These are phyloP conservation scores for Glossophaga mutica DNA, from an alignment of 2,797 vertebrate genomes.

Conservation along the genomic window DNA sequence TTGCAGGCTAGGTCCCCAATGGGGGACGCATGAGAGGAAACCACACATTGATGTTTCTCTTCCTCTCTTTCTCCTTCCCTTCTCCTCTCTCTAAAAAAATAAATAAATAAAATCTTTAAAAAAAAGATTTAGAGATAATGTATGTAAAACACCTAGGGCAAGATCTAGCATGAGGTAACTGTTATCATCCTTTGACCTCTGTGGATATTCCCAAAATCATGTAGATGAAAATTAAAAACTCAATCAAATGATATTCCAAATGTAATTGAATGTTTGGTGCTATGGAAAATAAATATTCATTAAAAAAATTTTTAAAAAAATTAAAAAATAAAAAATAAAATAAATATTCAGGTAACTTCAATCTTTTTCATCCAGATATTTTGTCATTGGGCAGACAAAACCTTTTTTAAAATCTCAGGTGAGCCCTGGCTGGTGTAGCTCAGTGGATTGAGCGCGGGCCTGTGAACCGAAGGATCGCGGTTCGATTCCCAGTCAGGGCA, in stretches of 20 bases:
- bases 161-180: neutral
- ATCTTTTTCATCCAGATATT: slow-evolving; percentile 49
- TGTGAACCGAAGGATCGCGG: too few relatives aligned
- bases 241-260: slow-evolving; percentile 33
- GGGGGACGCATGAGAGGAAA: too few relatives aligned
- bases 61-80: too few relatives aligned
- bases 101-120: too few relatives aligned
- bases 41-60: too few relatives aligned
- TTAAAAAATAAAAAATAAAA: too few relatives aligned
- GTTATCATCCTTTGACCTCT: slow-evolving; percentile 25
- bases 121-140: slow-evolving; percentile 38
- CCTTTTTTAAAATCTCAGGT: neutral
- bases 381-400: neutral
- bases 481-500: too few relatives aligned
- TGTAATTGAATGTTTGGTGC: neutral
- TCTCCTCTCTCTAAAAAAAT: too few relatives aligned
- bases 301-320: too few relatives aligned
- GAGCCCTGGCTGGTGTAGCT: too few relatives aligned
- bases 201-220: slow-evolving; percentile 31
- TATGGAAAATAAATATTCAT: slow-evolving; percentile 31
- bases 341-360: slow-evolving; percentile 18
- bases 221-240: slow-evolving; percentile 43
- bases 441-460: too few relatives aligned
- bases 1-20: too few relatives aligned
- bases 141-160: slow-evolving; percentile 14